Base-by-base conservation (phyloP, 1,140 invertebrate genomes). In the Cotesia vestalis region DNA sequence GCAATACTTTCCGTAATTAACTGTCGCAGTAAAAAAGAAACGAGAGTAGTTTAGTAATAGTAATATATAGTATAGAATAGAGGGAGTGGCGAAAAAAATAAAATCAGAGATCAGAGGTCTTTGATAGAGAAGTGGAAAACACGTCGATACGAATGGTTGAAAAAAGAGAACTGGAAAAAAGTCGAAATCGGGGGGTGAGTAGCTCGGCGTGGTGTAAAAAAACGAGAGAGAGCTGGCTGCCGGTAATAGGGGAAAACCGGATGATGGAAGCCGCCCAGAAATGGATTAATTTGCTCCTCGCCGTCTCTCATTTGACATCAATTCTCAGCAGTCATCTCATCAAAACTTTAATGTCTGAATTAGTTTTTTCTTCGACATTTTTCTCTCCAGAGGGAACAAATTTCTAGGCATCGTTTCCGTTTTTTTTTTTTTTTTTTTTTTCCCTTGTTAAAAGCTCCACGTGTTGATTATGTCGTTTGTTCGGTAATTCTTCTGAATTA, bases 1-100 rank as follows among this genome's bases (percentile, higher is more conserved):
- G 72, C 73, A 81, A 82, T 83, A 79, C 79, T 79, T 78, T 72
- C 62, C 70, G 80, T 81, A 84, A 86, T 82, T 84, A 84, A 81
- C 72, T 79, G 78, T 61, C 69, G 64, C 59, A 73, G 75, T 70
- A 77, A 76, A 60, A 69, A 55, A 46, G 64, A 63, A 27, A 67
- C 38, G 34, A 20, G 6, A 40, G 46, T 17, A 51, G 66, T 11
- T 55, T 60, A 27, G 36, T 40, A 53, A 53, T 61, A 52, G 11
- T 40, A 51, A 27, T 53, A 27, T 27, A 27, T 27, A 27, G 27
- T 27, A 1, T 27, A 27, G 27, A 27, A 69, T 51, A 40, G 69
- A 62, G 11, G 36, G 34, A 38, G 14, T 11, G 34, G 55, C 11
- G 51, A 66, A 66, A 66, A 14, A 17, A 75, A 74, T 71, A 77